A percentile compares a stretch with the other conserved stretches of the same genome.
Conservation (phyloP, 2,113 vertebrate species). For the Mixornis gularis region DNA sequence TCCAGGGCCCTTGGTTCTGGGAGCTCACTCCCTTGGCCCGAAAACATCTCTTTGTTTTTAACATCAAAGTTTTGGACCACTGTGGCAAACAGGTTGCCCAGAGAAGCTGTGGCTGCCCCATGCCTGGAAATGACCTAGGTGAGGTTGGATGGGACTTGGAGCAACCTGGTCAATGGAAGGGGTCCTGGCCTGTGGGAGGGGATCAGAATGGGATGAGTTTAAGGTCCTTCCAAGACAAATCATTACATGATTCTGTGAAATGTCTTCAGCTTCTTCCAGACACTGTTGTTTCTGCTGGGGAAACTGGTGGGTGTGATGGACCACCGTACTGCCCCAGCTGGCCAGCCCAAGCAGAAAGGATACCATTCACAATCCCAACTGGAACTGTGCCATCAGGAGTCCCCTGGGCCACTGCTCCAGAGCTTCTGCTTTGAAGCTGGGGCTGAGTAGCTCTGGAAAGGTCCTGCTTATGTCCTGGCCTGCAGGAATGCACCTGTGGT, state of each 20-base stretch:
- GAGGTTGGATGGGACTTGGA: not conserved
- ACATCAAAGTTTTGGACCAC: not conserved
- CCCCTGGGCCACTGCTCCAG: accelerated
- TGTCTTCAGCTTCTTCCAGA: not conserved
- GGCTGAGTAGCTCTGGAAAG: not conserved
- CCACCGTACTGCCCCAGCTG: not conserved
- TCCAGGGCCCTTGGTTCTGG: not conserved
- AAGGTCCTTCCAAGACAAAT: not conserved
- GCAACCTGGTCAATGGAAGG: not conserved
- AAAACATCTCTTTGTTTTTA: not conserved
- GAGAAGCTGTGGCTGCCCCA: not conserved
- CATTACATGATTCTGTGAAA: not conserved
- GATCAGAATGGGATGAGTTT: not conserved
- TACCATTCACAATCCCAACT: not conserved
- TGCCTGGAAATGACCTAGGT: not conserved
- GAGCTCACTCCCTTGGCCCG: not conserved
- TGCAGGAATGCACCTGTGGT: not conserved
- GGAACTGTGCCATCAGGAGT: not conserved
- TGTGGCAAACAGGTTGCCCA: not conserved
- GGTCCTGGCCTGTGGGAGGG: not conserved
- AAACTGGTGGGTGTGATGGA: not conserved
- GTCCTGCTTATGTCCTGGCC: not conserved
- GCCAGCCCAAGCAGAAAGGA: not conserved
- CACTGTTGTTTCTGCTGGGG: not conserved
- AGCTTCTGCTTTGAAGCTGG: not conserved